phyloP scores from a whole-genome alignment of 2,888 invertebrate genomes.

The Scrobipalpa costella region DNA sequence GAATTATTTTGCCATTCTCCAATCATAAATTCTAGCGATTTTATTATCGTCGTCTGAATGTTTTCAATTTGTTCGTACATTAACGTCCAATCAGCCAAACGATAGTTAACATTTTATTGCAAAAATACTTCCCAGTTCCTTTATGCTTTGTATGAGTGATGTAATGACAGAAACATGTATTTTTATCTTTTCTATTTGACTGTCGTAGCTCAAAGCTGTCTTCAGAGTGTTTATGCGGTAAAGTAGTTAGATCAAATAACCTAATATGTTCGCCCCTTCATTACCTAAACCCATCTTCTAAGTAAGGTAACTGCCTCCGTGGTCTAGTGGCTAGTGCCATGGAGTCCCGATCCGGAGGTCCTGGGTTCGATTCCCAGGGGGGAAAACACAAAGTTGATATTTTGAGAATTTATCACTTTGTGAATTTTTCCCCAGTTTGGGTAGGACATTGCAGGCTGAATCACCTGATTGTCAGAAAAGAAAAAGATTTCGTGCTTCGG shows the following conservation, averaged over 20 bases:
- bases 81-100: conserved; percentile 51
- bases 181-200: conserved; percentile 57
- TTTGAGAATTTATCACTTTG: too few species aligned
- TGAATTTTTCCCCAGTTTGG: too few species aligned
- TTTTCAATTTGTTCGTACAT: conserved; percentile 52
- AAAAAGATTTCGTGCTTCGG: too few species aligned
- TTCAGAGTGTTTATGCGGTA: conserved; percentile 56
- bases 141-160: conserved; percentile 46
- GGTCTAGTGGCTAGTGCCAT: too few species aligned
- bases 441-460: too few species aligned
- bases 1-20: neutral
- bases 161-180: conserved; percentile 60
- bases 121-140: conserved; percentile 42
- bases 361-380: too few species aligned
- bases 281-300: too few species aligned
- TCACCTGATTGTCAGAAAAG: too few species aligned
- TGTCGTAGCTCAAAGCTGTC: conserved; percentile 48
- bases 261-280: too few species aligned
- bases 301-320: too few species aligned
- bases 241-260: conserved; percentile 34
- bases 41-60: conserved; percentile 17
- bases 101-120: conserved; percentile 54
- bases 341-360: too few species aligned
- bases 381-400: too few species aligned
- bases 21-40: neutral